phyloP scores from a whole-genome alignment of 1,140 invertebrate species.

The Cotesia vestalis region DNA sequence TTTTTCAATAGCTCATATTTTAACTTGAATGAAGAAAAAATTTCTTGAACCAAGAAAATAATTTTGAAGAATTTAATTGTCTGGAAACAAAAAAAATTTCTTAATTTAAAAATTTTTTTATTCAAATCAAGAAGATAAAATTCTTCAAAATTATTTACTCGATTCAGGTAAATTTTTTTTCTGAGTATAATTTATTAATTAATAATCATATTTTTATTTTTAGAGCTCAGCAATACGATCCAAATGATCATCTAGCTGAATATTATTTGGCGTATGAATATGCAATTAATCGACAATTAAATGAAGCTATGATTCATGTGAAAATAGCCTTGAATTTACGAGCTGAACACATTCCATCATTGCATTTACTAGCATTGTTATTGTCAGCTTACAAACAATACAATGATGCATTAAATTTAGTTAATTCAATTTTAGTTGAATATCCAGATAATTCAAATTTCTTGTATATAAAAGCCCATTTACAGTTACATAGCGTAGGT shows the following conservation, averaged over 20 bases:
- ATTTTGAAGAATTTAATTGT: neutral
- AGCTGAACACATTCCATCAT: constrained; percentile 84
- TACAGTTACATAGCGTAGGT: constrained; percentile 82
- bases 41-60: too few relatives aligned
- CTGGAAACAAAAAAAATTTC: neutral
- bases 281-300: constrained; percentile 80
- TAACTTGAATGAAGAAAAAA: too few relatives aligned
- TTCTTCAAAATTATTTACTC: too few relatives aligned
- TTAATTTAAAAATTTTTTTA: too few relatives aligned
- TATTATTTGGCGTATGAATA: constrained; percentile 91
- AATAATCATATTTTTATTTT: constrained; percentile 42
- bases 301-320: constrained; percentile 83
- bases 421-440: constrained; percentile 83
- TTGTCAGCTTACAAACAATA: constrained; percentile 86
- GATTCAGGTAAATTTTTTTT: constrained; percentile 34
- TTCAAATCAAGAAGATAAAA: too few relatives aligned
- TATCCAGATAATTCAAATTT: constrained; percentile 92
- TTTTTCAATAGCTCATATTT: too few relatives aligned
- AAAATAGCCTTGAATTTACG: constrained; percentile 76
- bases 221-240: constrained; percentile 80
- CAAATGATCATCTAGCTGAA: constrained; percentile 86
- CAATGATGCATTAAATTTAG: constrained; percentile 80
- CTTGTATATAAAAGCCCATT: constrained; percentile 84
- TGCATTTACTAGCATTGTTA: constrained; percentile 86
- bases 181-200: neutral